A percentile compares a stretch with the other conserved stretches of the same genome.
Evolutionary conservation across 2,888 invertebrate genomes (phyloP).

Genomic region (Spilosoma lubricipeda): DNA sequence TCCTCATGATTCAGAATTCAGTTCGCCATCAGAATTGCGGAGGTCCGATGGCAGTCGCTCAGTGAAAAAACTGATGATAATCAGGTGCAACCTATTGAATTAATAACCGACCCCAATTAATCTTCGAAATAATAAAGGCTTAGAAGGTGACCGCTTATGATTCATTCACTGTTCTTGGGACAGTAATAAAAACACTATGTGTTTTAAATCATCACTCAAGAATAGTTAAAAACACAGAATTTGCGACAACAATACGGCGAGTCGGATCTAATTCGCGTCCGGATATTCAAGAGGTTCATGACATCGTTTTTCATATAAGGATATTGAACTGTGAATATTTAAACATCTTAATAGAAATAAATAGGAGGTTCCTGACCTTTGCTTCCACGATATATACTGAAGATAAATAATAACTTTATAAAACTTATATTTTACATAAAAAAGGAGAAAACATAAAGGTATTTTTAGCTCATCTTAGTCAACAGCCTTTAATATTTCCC

Average conservation of each 20-base stretch:
- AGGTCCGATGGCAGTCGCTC: too few species aligned
- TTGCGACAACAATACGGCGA: not conserved
- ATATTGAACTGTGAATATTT: constrained; percentile 13
- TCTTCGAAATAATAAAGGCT: too few species aligned
- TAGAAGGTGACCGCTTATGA: too few species aligned
- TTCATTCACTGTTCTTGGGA: not conserved
- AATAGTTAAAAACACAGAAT: not conserved
- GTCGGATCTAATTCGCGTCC: not conserved
- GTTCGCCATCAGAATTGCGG: too few species aligned
- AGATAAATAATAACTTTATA: not conserved
- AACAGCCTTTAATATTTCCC: too few species aligned
- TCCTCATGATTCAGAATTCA: too few species aligned
- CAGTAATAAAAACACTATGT: not conserved
- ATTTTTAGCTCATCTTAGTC: too few species aligned
- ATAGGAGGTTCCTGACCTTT: constrained; percentile 28
- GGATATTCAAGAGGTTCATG: constrained; percentile 21
- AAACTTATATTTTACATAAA: not conserved
- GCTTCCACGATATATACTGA: not conserved
- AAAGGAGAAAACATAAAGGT: too few species aligned
- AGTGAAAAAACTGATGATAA: too few species aligned
- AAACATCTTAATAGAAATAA: constrained; percentile 11
- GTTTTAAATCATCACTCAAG: not conserved
- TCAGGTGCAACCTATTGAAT: too few species aligned
- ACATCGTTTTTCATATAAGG: constrained; percentile 11
- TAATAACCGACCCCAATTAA: too few species aligned